phyloP scores from a whole-genome alignment of 2,113 vertebrate species.

The Condylura cristata region DNA sequence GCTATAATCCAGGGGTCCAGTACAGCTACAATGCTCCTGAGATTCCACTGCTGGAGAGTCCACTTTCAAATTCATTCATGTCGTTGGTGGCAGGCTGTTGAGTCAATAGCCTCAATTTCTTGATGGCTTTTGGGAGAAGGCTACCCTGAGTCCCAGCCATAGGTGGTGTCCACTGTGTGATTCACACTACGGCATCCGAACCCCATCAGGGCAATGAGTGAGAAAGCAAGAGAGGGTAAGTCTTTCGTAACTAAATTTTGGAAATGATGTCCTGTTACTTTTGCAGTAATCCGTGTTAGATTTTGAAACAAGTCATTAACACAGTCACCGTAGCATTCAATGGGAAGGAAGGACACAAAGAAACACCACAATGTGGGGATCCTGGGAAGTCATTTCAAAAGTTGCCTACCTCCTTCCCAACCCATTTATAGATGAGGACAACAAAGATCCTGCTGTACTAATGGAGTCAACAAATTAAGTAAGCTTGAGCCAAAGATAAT shows the following conservation, averaged over 20 bases:
- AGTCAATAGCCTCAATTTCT: not conserved
- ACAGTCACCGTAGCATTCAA: not conserved
- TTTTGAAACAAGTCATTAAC: not conserved
- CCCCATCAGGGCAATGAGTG: not conserved
- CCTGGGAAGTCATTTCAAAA: not conserved
- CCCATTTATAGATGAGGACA: not conserved
- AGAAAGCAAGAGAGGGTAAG: not conserved
- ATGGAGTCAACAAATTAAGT: not conserved
- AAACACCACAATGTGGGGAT: not conserved
- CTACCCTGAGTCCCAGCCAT: not conserved
- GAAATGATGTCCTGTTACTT: not conserved
- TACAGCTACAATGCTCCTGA: not conserved
- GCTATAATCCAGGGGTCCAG: not conserved
- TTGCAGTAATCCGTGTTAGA: not conserved
- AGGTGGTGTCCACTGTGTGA: not conserved
- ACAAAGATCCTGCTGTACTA: not conserved
- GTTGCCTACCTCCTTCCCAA: not conserved
- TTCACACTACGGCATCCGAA: not conserved
- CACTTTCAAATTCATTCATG: not conserved
- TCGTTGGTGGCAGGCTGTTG: not conserved
- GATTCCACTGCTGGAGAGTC: not conserved
- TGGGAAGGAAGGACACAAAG: not conserved
- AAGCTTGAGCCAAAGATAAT: not conserved
- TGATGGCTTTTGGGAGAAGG: not conserved
- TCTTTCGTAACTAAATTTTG: not conserved